phyloP scores from a whole-genome alignment of 2,113 vertebrate species.

The Cynopterus brachyotis region DNA sequence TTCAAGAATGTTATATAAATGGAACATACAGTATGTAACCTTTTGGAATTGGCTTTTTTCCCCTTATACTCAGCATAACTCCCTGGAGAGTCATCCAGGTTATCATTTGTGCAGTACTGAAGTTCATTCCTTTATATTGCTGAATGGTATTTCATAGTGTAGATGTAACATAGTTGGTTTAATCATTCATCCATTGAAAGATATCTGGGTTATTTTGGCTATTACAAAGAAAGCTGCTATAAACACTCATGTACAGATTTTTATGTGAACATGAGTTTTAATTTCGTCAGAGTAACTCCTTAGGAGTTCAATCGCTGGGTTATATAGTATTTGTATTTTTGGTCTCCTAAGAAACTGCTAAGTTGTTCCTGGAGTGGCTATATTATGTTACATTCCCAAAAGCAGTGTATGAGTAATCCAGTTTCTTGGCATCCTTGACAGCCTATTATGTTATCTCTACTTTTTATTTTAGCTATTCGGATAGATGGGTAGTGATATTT shows the following conservation, averaged over 20 bases:
- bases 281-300: not conserved
- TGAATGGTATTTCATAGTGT: not conserved
- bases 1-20: not conserved
- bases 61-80: not conserved
- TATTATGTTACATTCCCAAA: not conserved
- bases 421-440: not conserved
- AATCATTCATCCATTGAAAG: not conserved
- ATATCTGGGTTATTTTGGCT: not conserved
- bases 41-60: not conserved
- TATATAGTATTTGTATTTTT: not conserved
- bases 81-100: not conserved
- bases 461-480: not conserved
- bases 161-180: not conserved
- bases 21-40: not conserved
- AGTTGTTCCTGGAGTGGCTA: not conserved
- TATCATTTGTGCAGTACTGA: not conserved
- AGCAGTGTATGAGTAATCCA: not conserved
- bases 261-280: not conserved
- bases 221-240: not conserved
- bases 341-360: not conserved
- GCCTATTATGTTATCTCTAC: not conserved
- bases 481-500: not conserved
- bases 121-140: not conserved
- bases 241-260: not conserved
- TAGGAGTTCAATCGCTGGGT: not conserved